Evolutionary conservation across 2,797 vertebrate species (phyloP).

Genomic region (Pantherophis vulpinus): DNA sequence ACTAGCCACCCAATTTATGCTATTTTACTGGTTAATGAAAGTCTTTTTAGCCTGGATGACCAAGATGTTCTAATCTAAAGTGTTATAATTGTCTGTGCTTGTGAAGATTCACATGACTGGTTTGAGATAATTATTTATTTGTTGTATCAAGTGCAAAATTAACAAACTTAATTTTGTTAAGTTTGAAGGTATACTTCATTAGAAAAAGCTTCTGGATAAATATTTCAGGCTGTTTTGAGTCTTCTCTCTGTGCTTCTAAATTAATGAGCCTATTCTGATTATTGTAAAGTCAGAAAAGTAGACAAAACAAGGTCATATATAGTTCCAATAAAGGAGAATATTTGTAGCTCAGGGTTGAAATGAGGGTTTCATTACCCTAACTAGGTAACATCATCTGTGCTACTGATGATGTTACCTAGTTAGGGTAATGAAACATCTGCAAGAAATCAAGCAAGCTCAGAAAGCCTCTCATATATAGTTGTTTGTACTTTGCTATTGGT

Average conservation of each 20-base stretch:
- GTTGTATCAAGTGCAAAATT: background rate
- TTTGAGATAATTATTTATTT: background rate
- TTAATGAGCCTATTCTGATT: background rate
- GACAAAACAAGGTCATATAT: background rate
- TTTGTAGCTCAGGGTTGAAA: background rate
- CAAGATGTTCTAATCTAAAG: background rate
- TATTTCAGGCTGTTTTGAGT: background rate
- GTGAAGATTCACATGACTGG: background rate
- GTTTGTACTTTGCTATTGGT: background rate
- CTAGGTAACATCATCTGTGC: too few species aligned
- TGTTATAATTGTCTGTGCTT: background rate
- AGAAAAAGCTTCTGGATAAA: background rate
- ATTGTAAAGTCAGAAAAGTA: background rate
- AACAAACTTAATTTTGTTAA: background rate
- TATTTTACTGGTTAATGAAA: constrained; percentile 3
- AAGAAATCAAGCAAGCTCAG: background rate
- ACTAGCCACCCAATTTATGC: background rate
- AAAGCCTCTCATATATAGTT: background rate
- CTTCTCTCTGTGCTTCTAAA: background rate
- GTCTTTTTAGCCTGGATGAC: constrained; percentile 19
- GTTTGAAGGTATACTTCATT: background rate
- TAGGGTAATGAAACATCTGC: background rate
- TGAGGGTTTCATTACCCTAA: too few species aligned
- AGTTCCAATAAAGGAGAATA: background rate
- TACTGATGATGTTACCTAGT: background rate